Conservation (phyloP, 35 echinoderm and acorn worm species). For the Ptychodera flava region DNA sequence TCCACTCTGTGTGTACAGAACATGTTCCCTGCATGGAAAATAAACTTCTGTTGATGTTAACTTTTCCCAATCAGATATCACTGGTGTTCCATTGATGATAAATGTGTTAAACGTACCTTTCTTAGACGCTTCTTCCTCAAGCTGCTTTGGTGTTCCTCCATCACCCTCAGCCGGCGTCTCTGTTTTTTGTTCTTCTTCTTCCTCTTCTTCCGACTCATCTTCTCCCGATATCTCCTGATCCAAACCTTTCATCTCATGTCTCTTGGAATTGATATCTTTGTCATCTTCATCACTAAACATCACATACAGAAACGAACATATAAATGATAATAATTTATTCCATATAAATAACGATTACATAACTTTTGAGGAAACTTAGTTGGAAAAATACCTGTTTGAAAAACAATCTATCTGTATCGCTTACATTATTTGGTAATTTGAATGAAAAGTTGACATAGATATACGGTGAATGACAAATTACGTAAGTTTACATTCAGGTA, state of each 20-base stretch:
- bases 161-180: constrained; percentile 5
- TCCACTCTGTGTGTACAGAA: too few species aligned
- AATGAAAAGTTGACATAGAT: too few species aligned
- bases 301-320: constrained; percentile 2
- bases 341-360: not conserved
- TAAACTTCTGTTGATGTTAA: too few species aligned
- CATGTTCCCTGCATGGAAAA: too few species aligned
- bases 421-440: too few species aligned
- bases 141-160: constrained; percentile 42
- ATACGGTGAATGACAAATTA: too few species aligned
- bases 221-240: constrained; percentile 81
- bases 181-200: constrained; percentile 10
- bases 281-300: constrained; percentile 70
- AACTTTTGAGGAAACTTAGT: not conserved
- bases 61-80: too few species aligned
- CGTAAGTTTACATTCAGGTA: too few species aligned
- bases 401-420: too few species aligned
- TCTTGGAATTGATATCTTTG: constrained; percentile 37
- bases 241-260: constrained; percentile 95
- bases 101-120: too few species aligned
- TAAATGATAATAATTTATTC: not conserved
- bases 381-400: too few species aligned
- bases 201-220: constrained; percentile 71
- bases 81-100: too few species aligned
- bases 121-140: constrained; percentile 9